A percentile compares a stretch with the other conserved stretches of the same genome.
Evolutionary conservation across 2,888 invertebrate species (phyloP).

Genomic region (Xestobium rufovillosum): DNA sequence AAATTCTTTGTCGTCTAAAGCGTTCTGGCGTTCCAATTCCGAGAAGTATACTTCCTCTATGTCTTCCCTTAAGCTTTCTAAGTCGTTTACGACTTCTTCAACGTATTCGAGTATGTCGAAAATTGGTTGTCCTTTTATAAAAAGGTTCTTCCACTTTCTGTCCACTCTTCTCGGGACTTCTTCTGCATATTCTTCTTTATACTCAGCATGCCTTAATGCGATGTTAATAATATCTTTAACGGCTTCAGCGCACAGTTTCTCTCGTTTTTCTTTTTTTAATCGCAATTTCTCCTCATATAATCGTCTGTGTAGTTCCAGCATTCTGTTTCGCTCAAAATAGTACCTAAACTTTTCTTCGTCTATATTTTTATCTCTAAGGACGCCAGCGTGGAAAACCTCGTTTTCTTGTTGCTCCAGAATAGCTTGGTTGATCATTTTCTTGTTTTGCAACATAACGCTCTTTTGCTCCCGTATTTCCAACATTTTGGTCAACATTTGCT

Average conservation of each 20-base stretch:
- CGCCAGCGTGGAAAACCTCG: constrained; percentile 38
- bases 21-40: constrained; percentile 49
- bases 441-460: constrained; percentile 48
- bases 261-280: constrained; percentile 45
- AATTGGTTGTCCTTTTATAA: constrained; percentile 49
- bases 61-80: constrained; percentile 37
- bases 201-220: constrained; percentile 48
- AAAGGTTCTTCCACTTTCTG: constrained; percentile 52
- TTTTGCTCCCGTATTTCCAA: constrained; percentile 55
- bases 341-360: constrained; percentile 31
- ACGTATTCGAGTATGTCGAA: constrained; percentile 45
- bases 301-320: constrained; percentile 47
- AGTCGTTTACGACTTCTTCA: constrained; percentile 35
- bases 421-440: constrained; percentile 46
- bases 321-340: constrained; percentile 45
- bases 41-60: constrained; percentile 44
- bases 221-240: constrained; percentile 51
- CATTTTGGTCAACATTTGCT: constrained; percentile 56
- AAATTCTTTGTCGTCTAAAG: constrained; percentile 50
- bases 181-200: constrained; percentile 37
- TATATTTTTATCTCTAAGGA: constrained; percentile 22
- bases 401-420: constrained; percentile 46
- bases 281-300: constrained; percentile 50
- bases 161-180: constrained; percentile 46
- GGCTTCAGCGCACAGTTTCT: constrained; percentile 48